Evolutionary conservation across 2,113 vertebrate genomes (phyloP), one percentile per base, ranked within the genome.

Genomic region (Cyprinus carpio): DNA sequence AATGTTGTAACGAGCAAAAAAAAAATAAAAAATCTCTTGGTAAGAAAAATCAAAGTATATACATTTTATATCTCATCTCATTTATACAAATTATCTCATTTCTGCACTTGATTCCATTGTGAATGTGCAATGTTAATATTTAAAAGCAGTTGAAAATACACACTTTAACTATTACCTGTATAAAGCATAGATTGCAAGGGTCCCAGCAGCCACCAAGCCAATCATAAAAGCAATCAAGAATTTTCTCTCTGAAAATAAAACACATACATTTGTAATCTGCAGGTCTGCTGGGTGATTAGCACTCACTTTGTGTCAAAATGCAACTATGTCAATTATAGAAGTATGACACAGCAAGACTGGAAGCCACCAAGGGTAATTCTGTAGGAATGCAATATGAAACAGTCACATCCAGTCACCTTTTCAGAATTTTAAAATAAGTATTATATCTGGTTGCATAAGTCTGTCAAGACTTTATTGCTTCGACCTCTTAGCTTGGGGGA

Each of bases 131-230:
- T 51, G 2, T 54, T 37, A 67, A 12, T 11, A 20, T 40, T 23
- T 40, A 12, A 40, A 2, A 40, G 69, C 34, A 72, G 34, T n/a
- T 9, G 25, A 60, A 78, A 34, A 58, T 18, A 25, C 16, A 76
- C 76, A 79, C 3, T 54, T 18, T 27, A 10, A 10, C 29, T 10
- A 31, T 56, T 83, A 90, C 88, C 90, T 88, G 86, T 88, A 90
- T 0, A 88, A 75, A n/a, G 90, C 40, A 8, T 69, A 46, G 10
- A 89, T 56, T 64, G 65, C 40, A 51, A 88, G 15, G 23, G 67
- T 88, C 25, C 80, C 87, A 1, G 40, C 27, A 13, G 75, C 81
- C 12, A 91, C 27, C 46, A 89, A 25, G 40, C 82, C 86, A 23
- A 82, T 78, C 25, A 90, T 87, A 54, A 77, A 31, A 27, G 86